phyloP scores from a whole-genome alignment of 2,797 vertebrate genomes.

The Apogon hyalosoma region DNA sequence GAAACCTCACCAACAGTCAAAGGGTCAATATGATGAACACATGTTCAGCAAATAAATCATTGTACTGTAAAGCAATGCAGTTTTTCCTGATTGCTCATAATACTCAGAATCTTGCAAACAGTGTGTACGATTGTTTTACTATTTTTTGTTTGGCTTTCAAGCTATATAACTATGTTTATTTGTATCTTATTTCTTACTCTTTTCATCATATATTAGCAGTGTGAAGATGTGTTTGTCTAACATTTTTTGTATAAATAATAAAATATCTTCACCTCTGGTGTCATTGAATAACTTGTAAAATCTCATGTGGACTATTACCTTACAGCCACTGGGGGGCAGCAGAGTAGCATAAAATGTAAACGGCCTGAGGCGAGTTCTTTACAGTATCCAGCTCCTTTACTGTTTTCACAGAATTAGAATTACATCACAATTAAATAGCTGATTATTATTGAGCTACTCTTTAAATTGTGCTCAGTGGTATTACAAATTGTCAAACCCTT shows the following conservation, averaged over 20 bases:
- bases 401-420: not conserved
- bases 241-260: constrained; percentile 18
- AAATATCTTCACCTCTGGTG: constrained; percentile 12
- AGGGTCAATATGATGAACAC: not conserved
- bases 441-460: too few relatives aligned
- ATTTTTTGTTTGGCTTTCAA: constrained; percentile 3
- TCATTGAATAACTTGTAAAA: not conserved
- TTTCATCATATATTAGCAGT: not conserved
- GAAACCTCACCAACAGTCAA: not conserved
- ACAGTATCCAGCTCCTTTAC: not conserved
- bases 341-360: constrained; percentile 26
- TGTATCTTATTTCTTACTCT: not conserved
- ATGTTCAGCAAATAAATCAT: not conserved
- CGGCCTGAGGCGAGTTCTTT: not conserved
- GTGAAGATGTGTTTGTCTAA: constrained; percentile 1
- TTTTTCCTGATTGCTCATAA: not conserved
- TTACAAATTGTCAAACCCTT: too few relatives aligned
- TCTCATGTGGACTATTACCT: not conserved
- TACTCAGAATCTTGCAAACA: constrained; percentile 4
- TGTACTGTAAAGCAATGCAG: not conserved
- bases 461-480: too few relatives aligned
- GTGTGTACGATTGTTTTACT: not conserved
- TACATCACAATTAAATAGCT: not conserved
- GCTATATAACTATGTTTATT: not conserved
- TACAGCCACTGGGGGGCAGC: constrained; percentile 62